These are phyloP conservation scores for Patella ulyssiponensis DNA, from an alignment of 2,888 invertebrate species.

Conservation along the genomic window DNA sequence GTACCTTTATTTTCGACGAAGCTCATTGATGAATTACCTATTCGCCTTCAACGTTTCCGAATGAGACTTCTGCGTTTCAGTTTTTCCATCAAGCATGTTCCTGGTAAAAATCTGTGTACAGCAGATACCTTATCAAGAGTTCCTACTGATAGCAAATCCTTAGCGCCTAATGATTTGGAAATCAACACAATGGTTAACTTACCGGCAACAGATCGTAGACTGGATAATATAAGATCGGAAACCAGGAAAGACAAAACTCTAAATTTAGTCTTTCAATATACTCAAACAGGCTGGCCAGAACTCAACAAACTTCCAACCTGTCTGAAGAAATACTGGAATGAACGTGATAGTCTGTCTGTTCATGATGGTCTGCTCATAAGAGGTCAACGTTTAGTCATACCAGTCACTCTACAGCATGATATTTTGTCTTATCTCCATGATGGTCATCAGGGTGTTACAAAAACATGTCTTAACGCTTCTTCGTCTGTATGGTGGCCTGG, in stretches of 20 bases:
- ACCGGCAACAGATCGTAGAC: neutral
- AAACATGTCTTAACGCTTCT: no score
- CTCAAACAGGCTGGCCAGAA: neutral
- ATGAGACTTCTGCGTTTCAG: slow-evolving; percentile 24
- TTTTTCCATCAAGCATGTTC: slow-evolving; percentile 11
- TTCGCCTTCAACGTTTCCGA: slow-evolving; percentile 27
- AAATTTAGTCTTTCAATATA: neutral
- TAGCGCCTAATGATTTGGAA: neutral
- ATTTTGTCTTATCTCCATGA: no score
- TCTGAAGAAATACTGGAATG: neutral
- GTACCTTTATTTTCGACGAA: slow-evolving; percentile 18
- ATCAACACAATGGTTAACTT: neutral
- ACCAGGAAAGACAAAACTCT: neutral
- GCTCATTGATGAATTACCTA: slow-evolving; percentile 25
- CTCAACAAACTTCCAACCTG: neutral
- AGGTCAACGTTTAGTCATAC: no score
- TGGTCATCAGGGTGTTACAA: no score
- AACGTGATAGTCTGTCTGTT: neutral
- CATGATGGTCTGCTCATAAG: no score
- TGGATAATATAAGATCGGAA: neutral
- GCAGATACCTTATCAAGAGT: slow-evolving; percentile 18
- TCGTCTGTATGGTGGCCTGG: no score
- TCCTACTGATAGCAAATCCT: neutral
- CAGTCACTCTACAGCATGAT: no score
- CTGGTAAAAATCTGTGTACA: slow-evolving; percentile 26